These are phyloP conservation scores for Balearica regulorum DNA, from an alignment of 2,797 vertebrate species.

Conservation along the genomic window DNA sequence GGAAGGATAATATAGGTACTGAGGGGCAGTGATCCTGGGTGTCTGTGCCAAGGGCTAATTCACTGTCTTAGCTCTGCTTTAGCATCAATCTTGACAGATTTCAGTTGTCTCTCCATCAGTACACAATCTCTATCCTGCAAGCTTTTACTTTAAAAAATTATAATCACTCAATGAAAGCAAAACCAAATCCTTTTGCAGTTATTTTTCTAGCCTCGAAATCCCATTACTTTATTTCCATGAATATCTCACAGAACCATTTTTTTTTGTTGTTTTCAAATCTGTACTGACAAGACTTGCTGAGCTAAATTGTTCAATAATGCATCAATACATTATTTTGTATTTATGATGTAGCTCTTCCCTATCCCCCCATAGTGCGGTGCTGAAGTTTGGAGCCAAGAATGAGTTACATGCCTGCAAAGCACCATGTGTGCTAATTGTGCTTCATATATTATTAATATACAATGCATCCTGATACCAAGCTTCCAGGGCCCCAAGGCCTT, in stretches of 20 bases:
- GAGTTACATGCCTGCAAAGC: not conserved
- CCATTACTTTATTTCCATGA: not conserved
- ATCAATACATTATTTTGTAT: not conserved
- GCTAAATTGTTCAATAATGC: constrained; percentile 48
- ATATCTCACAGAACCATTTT: not conserved
- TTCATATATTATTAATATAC: constrained; percentile 30
- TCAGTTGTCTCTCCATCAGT: not conserved
- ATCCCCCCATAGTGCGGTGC: not conserved
- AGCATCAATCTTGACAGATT: no score
- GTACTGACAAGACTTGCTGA: not conserved
- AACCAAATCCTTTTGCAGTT: not conserved
- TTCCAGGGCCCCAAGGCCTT: not conserved
- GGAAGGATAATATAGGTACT: no score
- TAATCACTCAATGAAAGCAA: not conserved
- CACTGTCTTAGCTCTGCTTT: no score
- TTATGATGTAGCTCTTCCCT: constrained; percentile 2
- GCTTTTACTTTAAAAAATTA: not conserved
- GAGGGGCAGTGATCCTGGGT: no score
- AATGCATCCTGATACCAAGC: not conserved
- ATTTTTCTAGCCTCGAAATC: not conserved
- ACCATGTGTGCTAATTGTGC: constrained; percentile 2
- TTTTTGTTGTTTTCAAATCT: not conserved
- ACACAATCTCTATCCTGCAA: not conserved
- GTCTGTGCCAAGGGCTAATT: no score
- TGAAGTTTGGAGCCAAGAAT: not conserved